Evolutionary conservation across 2,113 vertebrate genomes (phyloP), one percentile per base, ranked within the genome.

Genomic region (Psittacus erithacus): DNA sequence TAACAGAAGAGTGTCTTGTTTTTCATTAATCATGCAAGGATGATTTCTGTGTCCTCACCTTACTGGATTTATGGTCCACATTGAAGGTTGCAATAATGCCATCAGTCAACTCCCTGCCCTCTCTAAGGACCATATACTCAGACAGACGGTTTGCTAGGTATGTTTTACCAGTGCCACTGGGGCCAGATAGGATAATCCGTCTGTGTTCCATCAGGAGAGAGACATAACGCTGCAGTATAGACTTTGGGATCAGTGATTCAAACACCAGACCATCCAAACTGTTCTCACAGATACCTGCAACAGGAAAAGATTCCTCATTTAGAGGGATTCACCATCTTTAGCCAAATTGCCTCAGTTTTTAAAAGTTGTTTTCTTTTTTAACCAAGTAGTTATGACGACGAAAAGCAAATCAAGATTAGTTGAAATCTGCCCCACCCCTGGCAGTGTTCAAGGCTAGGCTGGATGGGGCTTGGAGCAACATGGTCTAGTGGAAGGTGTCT

Each of bases 41-140:
- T 2, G 28, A 16, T 13, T 44, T 15, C 29, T 0, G 2, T 27
- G 18, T 39, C 27, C 97, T 98, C 86, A 99, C 99, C 98, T 99
- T 99, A 97, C 99, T 99, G 93, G 99, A 99, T 96, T 99, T 99
- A 92, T 99, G 99, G 95, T 99, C 99, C 52, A 99, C 99, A 0
- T 99, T 99, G 97, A 99, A 99, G 46, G 99, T 99, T 90, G 99
- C 98, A 2, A 99, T 98, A 44, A 98, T 93, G n/a, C 98, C 98
- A 1, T 99, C 98, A 0, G 98, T 97, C 95, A 98, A 84, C 59
- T 98, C 97, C 80, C 98, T 98, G 35, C 99, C 99, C 97, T 99
- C 99, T 28, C 98, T 97, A 41, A 98, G 98, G 28, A 99, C 98
- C 97, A 99, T 96, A 73, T 99, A 98, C 82, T 98, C 99, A 0